phyloP scores from a whole-genome alignment of 2,797 vertebrate species.

The Micromesistius poutassou region DNA sequence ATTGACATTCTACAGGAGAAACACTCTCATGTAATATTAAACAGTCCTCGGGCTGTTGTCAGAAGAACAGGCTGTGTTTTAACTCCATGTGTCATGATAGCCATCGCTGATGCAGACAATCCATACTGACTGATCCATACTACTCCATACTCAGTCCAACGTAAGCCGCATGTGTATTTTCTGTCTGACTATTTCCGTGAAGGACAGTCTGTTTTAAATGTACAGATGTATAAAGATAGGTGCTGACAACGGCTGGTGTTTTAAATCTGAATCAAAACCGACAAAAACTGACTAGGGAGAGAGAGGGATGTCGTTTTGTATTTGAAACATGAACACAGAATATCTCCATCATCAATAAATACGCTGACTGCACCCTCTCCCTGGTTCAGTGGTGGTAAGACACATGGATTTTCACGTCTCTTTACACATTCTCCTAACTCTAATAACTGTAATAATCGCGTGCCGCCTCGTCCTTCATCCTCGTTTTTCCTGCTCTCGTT shows the following conservation, averaged over 20 bases:
- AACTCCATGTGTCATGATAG: slow-evolving; percentile 10
- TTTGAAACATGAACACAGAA: not conserved
- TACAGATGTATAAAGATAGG: not conserved
- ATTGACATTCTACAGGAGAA: slow-evolving; percentile 51
- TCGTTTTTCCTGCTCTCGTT: not conserved
- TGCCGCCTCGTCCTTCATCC: not conserved
- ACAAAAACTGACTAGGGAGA: not conserved
- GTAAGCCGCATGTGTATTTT: no score
- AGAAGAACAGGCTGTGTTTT: slow-evolving; percentile 34
- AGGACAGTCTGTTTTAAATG: no score
- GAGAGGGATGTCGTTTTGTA: not conserved
- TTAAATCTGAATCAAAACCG: not conserved
- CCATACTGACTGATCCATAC: no score
- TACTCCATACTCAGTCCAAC: no score
- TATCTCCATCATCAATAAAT: not conserved
- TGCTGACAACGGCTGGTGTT: no score
- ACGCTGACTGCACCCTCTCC: not conserved
- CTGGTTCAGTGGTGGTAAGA: not conserved
- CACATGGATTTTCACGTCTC: not conserved
- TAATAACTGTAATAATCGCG: not conserved
- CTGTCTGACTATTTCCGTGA: no score
- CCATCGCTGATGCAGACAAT: not conserved
- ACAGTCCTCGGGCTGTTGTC: slow-evolving; percentile 34
- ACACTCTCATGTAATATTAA: slow-evolving; percentile 58
- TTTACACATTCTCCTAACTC: not conserved